Conservation (phyloP, 1,140 invertebrate species). For the Euura lappo region DNA sequence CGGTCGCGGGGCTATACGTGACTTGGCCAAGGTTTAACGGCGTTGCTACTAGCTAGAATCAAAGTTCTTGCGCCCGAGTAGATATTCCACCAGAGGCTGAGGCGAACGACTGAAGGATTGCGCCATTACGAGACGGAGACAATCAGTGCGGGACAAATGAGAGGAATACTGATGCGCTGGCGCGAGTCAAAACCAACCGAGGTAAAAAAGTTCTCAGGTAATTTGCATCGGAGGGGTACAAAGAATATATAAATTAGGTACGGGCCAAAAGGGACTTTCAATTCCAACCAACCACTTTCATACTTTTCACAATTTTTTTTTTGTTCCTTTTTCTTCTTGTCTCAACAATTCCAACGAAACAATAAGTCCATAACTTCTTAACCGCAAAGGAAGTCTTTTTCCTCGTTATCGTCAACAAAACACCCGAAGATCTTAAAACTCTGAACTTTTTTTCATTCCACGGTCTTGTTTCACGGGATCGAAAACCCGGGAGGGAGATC, state of each 20-base stretch:
- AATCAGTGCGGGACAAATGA: constrained; percentile 48
- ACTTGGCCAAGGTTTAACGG: constrained; percentile 12
- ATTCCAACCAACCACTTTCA: background rate
- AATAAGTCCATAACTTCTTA: background rate
- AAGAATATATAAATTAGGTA: constrained; percentile 9
- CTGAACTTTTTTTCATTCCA: too few relatives aligned
- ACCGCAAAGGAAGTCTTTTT: background rate
- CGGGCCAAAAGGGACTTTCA: background rate
- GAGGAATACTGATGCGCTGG: constrained; percentile 43
- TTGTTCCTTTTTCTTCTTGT: too few relatives aligned
- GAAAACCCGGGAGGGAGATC: too few relatives aligned
- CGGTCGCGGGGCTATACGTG: constrained; percentile 9
- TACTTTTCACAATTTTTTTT: too few relatives aligned
- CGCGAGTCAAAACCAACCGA: background rate
- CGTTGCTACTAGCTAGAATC: background rate
- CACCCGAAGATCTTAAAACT: too few relatives aligned
- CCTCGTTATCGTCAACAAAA: background rate
- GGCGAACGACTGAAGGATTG: constrained; percentile 29
- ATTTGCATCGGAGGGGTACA: background rate
- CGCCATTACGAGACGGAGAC: constrained; percentile 43
- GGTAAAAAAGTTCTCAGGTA: background rate
- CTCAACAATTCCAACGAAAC: too few relatives aligned
- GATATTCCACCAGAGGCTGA: too few relatives aligned
- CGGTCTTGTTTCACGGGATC: too few relatives aligned
- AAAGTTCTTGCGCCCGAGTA: constrained; percentile 15